phyloP scores from a whole-genome alignment of 2,888 invertebrate genomes.

The Polyommatus iphigenia region DNA sequence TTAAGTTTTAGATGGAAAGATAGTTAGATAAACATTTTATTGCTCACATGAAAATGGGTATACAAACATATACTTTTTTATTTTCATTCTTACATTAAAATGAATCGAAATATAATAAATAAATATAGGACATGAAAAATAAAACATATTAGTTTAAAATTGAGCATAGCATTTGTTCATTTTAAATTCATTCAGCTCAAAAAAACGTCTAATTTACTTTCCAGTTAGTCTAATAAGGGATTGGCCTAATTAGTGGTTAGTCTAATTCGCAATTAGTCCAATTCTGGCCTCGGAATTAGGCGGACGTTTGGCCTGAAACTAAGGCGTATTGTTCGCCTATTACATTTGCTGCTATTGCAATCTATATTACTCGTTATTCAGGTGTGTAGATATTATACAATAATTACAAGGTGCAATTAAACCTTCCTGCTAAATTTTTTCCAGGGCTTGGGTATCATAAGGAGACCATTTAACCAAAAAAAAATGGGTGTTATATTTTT shows the following conservation, averaged over 20 bases:
- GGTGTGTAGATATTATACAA: too few relatives aligned
- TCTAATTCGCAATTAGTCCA: constrained; percentile 3
- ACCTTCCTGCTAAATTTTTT: too few relatives aligned
- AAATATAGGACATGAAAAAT: not conserved
- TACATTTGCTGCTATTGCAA: not conserved
- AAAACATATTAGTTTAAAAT: not conserved
- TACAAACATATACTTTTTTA: too few relatives aligned
- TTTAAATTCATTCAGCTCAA: not conserved
- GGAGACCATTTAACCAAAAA: too few relatives aligned
- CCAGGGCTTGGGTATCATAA: too few relatives aligned
- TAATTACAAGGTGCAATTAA: too few relatives aligned
- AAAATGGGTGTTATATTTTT: too few relatives aligned
- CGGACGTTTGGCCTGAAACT: constrained; percentile 1
- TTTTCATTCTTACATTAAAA: too few relatives aligned
- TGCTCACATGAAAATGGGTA: too few relatives aligned
- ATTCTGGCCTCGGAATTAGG: not conserved
- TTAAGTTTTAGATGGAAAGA: too few relatives aligned
- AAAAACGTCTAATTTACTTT: not conserved
- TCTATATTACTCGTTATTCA: not conserved
- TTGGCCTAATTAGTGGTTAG: constrained; percentile 6
- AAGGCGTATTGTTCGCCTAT: not conserved
- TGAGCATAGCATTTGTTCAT: not conserved
- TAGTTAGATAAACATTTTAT: too few relatives aligned
- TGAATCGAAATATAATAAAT: not conserved
- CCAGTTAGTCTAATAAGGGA: not conserved